These are phyloP conservation scores for Nebria salina DNA, from an alignment of 2,888 invertebrate genomes.

Conservation along the genomic window DNA sequence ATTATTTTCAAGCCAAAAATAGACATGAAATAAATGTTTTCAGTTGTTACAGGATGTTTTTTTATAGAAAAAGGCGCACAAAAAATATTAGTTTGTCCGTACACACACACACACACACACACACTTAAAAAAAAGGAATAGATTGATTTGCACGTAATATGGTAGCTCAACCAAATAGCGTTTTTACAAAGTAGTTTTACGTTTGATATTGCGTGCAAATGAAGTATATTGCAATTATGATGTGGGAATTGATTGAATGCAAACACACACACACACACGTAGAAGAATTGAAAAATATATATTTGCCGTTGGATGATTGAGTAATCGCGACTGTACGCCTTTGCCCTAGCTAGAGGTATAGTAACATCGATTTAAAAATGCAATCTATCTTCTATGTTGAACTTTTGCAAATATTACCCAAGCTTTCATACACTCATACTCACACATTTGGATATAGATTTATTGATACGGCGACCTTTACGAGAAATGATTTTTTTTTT, in stretches of 20 bases:
- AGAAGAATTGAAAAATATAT: background rate
- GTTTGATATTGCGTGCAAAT: too few relatives aligned
- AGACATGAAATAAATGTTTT: too few relatives aligned
- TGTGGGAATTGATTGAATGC: conserved; percentile 8
- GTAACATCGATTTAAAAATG: conserved; percentile 5
- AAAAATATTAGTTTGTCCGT: too few relatives aligned
- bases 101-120: too few relatives aligned
- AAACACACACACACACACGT: conserved; percentile 2
- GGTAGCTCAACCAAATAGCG: too few relatives aligned
- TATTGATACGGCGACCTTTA: background rate
- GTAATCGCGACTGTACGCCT: background rate
- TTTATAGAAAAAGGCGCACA: too few relatives aligned
- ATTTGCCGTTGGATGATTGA: conserved; percentile 7
- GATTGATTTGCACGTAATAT: too few relatives aligned
- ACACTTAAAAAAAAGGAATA: too few relatives aligned
- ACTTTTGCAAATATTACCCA: conserved; percentile 14
- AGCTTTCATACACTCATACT: too few relatives aligned
- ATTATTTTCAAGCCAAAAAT: too few relatives aligned
- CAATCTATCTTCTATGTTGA: conserved; percentile 4
- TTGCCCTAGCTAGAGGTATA: background rate
- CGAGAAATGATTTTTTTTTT: background rate
- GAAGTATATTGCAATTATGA: background rate
- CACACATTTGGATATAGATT: background rate
- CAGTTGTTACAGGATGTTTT: too few relatives aligned
- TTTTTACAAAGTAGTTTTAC: too few relatives aligned